Conservation (phyloP, 30 jellyfish, hydroid and myxozoan genomes). For the Hydractinia echinata region DNA sequence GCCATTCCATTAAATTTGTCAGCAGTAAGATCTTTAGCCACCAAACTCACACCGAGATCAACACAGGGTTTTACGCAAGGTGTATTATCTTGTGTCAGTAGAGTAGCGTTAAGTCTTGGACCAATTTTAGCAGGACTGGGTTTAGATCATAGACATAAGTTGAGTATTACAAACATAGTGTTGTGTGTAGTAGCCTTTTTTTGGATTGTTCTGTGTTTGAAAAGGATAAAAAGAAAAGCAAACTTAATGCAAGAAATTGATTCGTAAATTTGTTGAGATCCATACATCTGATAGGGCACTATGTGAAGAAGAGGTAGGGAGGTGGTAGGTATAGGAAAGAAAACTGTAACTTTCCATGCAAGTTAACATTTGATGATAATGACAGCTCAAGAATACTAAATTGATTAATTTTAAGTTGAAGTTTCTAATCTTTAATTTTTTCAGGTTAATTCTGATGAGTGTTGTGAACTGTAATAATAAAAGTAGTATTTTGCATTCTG, state of each 20-base stretch:
- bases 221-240: conserved; percentile 32
- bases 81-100: conserved; percentile 77
- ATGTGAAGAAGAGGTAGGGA: too few species aligned
- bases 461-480: too few species aligned
- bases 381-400: too few species aligned
- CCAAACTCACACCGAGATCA: conserved; percentile 79
- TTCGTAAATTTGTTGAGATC: not conserved
- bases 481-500: too few species aligned
- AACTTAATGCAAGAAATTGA: not conserved
- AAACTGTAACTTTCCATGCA: too few species aligned
- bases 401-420: too few species aligned
- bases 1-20: conserved; percentile 84
- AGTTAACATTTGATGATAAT: too few species aligned
- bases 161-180: conserved; percentile 66
- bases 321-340: too few species aligned
- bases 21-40: conserved; percentile 75
- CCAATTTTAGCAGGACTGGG: conserved; percentile 89
- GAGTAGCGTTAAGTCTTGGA: conserved; percentile 85
- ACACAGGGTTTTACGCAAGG: conserved; percentile 97
- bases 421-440: too few species aligned
- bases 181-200: conserved; percentile 66
- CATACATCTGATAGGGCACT: too few species aligned
- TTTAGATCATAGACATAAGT: conserved; percentile 58
- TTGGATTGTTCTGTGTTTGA: conserved; percentile 67
- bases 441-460: too few species aligned